A percentile compares a stretch with the other conserved stretches of the same genome.
These are phyloP conservation scores for Otolemur crassicaudatus DNA, from an alignment of 2,797 vertebrate genomes.

Conservation along the genomic window DNA sequence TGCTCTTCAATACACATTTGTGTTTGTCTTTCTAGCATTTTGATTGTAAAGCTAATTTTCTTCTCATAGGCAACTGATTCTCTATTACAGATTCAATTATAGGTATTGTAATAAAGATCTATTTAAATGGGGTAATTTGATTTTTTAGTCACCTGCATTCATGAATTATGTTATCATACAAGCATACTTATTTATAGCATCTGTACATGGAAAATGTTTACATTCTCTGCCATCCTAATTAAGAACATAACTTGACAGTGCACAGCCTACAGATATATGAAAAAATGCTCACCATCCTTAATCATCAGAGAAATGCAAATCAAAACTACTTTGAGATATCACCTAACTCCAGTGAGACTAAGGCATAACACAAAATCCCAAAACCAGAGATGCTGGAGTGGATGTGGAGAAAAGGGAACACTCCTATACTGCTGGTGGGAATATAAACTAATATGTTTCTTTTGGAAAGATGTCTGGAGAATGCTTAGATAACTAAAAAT, in stretches of 20 bases:
- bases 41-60: not conserved
- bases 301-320: too few species aligned
- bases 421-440: too few species aligned
- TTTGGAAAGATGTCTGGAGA: too few species aligned
- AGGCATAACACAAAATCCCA: too few species aligned
- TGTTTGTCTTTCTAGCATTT: not conserved
- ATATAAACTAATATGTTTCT: too few species aligned
- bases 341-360: too few species aligned
- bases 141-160: not conserved
- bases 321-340: too few species aligned
- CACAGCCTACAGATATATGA: too few species aligned
- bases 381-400: too few species aligned
- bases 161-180: not conserved
- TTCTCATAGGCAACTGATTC: not conserved
- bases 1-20: not conserved
- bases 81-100: not conserved
- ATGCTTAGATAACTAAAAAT: too few species aligned
- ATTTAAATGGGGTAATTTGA: not conserved
- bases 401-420: too few species aligned
- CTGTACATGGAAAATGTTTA: not conserved
- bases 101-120: not conserved
- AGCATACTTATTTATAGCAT: not conserved
- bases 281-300: too few species aligned
- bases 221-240: not conserved
- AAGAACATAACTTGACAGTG: not conserved